Conservation (phyloP, 2,797 vertebrate species). For the Tinamus major region DNA sequence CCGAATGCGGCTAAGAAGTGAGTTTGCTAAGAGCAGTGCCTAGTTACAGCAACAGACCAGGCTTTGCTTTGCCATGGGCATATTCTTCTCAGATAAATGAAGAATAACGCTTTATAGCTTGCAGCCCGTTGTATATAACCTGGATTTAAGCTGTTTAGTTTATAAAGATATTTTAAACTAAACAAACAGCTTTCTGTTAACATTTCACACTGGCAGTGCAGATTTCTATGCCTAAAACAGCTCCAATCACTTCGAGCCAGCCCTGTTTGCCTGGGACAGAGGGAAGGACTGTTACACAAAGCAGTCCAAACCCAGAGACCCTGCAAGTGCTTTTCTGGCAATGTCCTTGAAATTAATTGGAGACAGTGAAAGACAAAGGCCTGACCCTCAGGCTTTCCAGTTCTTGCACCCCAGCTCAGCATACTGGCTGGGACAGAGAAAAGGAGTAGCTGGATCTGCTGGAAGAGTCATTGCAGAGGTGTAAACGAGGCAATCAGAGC, state of each 20-base stretch:
- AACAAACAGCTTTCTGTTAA: slow-evolving; percentile 61
- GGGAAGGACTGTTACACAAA: not conserved
- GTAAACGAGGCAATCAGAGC: not conserved
- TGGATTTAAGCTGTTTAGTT: slow-evolving; percentile 38
- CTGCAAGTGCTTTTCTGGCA: not conserved
- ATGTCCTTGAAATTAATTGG: not conserved
- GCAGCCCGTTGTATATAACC: not conserved
- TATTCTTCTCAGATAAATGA: slow-evolving; percentile 32
- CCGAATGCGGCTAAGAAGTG: not conserved
- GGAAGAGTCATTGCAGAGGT: not conserved
- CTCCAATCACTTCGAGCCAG: not conserved
- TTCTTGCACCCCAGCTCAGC: not conserved
- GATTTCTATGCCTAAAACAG: slow-evolving; percentile 38
- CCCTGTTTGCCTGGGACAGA: not conserved
- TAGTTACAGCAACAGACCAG: slow-evolving; percentile 37
- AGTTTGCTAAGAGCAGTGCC: not conserved
- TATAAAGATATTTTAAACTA: slow-evolving; percentile 41
- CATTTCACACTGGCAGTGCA: not conserved
- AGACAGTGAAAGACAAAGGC: not conserved
- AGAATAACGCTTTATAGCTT: not conserved
- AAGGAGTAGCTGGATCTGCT: not conserved
- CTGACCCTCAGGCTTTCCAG: not conserved
- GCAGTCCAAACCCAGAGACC: not conserved
- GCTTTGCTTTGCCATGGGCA: not conserved
- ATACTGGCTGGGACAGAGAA: not conserved